These are phyloP conservation scores for Macrosoma leucophasiata DNA, from an alignment of 2,888 invertebrate genomes.

Conservation along the genomic window DNA sequence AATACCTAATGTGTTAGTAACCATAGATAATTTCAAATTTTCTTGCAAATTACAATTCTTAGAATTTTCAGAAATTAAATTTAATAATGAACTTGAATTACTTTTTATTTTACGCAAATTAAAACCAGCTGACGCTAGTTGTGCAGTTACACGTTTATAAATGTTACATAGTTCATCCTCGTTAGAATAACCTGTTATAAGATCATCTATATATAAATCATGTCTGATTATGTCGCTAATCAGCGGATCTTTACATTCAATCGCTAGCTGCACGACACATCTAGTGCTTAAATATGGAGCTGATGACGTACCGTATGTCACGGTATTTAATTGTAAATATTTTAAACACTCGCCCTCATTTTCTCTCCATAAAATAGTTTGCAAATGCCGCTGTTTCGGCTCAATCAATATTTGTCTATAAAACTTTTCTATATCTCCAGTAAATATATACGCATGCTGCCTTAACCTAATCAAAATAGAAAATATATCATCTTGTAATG, in stretches of 20 bases:
- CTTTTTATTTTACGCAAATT: conserved; percentile 9
- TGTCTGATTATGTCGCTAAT: conserved; percentile 5
- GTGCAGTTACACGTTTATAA: not conserved
- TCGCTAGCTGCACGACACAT: conserved; percentile 8
- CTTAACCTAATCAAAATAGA: conserved; percentile 33
- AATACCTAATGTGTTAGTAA: conserved; percentile 7
- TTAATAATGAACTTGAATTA: conserved; percentile 4
- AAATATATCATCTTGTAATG: conserved; percentile 32
- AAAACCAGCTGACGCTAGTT: conserved; percentile 6
- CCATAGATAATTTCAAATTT: conserved; percentile 7
- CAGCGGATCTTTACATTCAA: conserved; percentile 3
- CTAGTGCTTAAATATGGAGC: conserved; percentile 14
- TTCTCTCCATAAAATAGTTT: conserved; percentile 39
- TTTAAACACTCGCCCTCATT: conserved; percentile 19
- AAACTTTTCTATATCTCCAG: conserved; percentile 40
- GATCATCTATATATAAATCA: conserved; percentile 11
- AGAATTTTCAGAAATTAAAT: not conserved
- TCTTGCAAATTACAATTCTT: conserved; percentile 1
- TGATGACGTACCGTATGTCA: conserved; percentile 32
- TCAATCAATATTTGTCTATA: conserved; percentile 34
- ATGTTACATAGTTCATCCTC: not conserved
- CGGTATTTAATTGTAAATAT: conserved; percentile 24
- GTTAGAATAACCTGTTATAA: conserved; percentile 3
- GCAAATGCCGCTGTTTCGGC: conserved; percentile 29
- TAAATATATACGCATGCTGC: conserved; percentile 29